A percentile compares a stretch with the other conserved stretches of the same genome.
Evolutionary conservation across 2,113 vertebrate genomes (phyloP).

Genomic region (Panthera tigris): DNA sequence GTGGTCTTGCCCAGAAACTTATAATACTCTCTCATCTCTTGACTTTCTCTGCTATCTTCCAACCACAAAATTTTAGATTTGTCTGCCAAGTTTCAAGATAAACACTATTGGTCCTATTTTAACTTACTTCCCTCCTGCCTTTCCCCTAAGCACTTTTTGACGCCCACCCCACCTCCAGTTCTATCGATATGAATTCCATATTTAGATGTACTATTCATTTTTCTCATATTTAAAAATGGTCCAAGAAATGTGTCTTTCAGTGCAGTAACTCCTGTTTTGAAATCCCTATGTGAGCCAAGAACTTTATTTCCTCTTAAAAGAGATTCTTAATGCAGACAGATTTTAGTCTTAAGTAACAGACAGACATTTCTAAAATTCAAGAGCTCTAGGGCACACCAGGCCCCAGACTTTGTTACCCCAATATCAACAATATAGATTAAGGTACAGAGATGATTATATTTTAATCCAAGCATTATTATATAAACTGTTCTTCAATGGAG

Average conservation of each 20-base stretch:
- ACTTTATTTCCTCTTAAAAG: conserved; percentile 68
- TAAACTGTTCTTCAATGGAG: conserved; percentile 36
- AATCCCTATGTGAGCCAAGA: conserved; percentile 71
- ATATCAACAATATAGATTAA: conserved; percentile 29
- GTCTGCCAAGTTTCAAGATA: conserved; percentile 76
- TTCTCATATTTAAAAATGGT: conserved; percentile 76
- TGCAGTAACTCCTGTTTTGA: conserved; percentile 73
- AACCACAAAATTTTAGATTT: conserved; percentile 61
- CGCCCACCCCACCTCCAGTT: conserved; percentile 73
- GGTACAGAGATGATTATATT: conserved; percentile 15
- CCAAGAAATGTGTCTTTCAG: conserved; percentile 80
- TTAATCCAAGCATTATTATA: conserved; percentile 19
- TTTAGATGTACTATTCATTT: conserved; percentile 81
- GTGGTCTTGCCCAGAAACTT: conserved; percentile 35
- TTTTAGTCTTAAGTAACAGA: conserved; percentile 70
- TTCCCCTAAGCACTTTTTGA: conserved; percentile 67
- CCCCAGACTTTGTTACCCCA: conserved; percentile 35
- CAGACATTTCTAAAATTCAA: conserved; percentile 50
- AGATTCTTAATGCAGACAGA: conserved; percentile 66
- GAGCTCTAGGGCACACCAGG: conserved; percentile 31
- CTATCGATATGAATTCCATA: conserved; percentile 77
- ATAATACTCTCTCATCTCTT: conserved; percentile 32
- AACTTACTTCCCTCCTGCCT: conserved; percentile 73
- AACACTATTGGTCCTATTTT: conserved; percentile 76
- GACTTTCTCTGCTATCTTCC: conserved; percentile 59